Conservation (phyloP, 2,113 vertebrate species). For the Glaucomys volans region DNA sequence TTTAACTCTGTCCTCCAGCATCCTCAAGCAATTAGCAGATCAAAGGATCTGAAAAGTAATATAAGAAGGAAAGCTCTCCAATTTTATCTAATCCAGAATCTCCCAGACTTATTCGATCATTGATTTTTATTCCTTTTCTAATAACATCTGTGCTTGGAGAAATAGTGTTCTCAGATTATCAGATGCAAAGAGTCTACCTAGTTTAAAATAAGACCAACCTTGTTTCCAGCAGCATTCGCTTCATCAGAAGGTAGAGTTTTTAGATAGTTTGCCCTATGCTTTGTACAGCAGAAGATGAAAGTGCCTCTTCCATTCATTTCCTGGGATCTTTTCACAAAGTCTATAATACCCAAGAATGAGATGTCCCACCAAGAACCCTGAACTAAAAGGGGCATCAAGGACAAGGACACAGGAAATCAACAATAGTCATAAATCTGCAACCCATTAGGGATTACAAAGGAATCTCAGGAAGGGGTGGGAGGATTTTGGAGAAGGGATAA, state of each 20-base stretch:
- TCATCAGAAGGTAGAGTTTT: neutral
- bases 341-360: neutral
- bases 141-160: slow-evolving; percentile 71
- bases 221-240: slow-evolving; percentile 6
- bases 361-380: neutral
- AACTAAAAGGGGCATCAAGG: neutral
- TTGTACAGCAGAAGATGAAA: neutral
- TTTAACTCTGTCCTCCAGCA: slow-evolving; percentile 44
- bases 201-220: slow-evolving; percentile 56
- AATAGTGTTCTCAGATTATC: slow-evolving; percentile 66
- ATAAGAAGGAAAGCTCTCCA: slow-evolving; percentile 63
- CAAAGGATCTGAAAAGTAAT: slow-evolving; percentile 67
- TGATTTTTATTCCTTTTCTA: slow-evolving; percentile 33
- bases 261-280: neutral
- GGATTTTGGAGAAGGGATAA: neutral
- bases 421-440: neutral
- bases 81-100: slow-evolving; percentile 73
- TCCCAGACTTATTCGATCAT: slow-evolving; percentile 69
- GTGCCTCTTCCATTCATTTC: neutral
- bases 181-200: slow-evolving; percentile 48
- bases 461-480: neutral
- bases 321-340: neutral
- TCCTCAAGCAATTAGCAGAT: slow-evolving; percentile 65
- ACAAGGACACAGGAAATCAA: neutral
- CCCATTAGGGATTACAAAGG: neutral